Evolutionary conservation across 2,113 vertebrate species (phyloP).

Genomic region (Pygoscelis adeliae): DNA sequence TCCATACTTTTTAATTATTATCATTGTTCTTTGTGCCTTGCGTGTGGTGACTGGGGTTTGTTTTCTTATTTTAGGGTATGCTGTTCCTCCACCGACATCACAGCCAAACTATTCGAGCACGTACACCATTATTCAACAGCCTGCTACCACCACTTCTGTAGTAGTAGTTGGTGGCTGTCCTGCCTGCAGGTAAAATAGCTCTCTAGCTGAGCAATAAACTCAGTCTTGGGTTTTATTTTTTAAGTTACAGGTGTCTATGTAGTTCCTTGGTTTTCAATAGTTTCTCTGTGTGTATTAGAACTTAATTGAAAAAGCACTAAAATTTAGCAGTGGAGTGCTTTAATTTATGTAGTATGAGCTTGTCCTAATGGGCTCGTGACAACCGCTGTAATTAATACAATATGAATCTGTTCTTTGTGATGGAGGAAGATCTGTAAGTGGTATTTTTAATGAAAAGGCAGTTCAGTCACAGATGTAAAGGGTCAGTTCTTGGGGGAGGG

Average conservation of each 20-base stretch:
- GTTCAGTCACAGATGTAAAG: not conserved
- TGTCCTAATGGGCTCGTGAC: not conserved
- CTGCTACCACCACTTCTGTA: slow-evolving; percentile 83
- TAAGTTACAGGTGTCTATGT: not conserved
- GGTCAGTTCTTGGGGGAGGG: not conserved
- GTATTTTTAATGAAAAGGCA: not conserved
- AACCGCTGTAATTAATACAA: not conserved
- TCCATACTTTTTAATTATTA: not conserved
- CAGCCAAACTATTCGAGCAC: slow-evolving; percentile 79
- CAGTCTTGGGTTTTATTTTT: not conserved
- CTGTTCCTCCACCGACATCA: slow-evolving; percentile 72
- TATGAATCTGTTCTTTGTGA: not conserved
- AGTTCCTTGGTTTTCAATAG: not conserved
- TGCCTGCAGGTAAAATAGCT: slow-evolving; percentile 88
- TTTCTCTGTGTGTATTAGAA: not conserved
- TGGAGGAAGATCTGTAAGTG: not conserved
- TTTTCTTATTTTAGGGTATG: slow-evolving; percentile 66
- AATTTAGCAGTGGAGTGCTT: not conserved
- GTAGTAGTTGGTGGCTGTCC: slow-evolving; percentile 97
- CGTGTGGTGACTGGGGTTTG: fast-evolving
- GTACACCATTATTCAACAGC: slow-evolving; percentile 88
- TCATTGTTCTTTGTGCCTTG: not conserved
- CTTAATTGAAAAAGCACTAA: not conserved
- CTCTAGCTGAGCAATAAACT: not conserved
- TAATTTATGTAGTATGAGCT: not conserved